Percentiles rank a stretch among this genome's conserved stretches.
Conservation (phyloP, 2,888 invertebrate species). For the Brachypterus glaber region DNA sequence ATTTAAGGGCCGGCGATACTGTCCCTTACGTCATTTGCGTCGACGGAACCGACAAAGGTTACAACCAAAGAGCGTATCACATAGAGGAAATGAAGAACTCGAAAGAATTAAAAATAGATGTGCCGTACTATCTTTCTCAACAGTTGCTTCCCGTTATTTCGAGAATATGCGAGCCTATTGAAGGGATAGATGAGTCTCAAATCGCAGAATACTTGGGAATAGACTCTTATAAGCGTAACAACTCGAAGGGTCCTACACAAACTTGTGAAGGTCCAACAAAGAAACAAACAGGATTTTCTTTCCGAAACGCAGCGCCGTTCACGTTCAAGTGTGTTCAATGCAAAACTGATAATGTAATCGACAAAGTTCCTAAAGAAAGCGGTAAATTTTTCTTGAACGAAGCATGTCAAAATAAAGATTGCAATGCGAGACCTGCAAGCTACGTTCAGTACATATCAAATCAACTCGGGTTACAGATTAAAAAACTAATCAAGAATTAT, state of each 20-base stretch:
- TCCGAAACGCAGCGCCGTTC: conserved; percentile 32
- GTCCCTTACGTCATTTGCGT: conserved; percentile 93
- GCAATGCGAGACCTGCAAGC: conserved; percentile 54
- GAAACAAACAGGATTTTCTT: too few species aligned
- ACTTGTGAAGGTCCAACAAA: conserved; percentile 27
- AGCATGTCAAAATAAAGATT: conserved; percentile 64
- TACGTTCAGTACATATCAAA: conserved; percentile 64
- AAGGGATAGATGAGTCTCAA: conserved; percentile 81
- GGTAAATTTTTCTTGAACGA: conserved; percentile 55
- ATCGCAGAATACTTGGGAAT: conserved; percentile 84
- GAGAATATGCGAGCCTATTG: conserved; percentile 90
- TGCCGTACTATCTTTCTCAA: conserved; percentile 83
- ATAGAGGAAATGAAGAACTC: conserved; percentile 78
- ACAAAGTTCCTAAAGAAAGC: conserved; percentile 23
- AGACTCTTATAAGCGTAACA: conserved; percentile 44
- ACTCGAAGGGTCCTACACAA: conserved; percentile 36
- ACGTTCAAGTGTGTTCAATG: conserved; percentile 47
- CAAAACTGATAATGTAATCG: conserved; percentile 37
- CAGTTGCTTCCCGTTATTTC: conserved; percentile 96
- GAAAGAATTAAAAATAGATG: conserved; percentile 62
- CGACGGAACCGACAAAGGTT: conserved; percentile 69
- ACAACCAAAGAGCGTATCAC: conserved; percentile 90
- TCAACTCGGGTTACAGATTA: conserved; percentile 57
- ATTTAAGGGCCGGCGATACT: conserved; percentile 84
- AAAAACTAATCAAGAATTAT: conserved; percentile 59